Evolutionary conservation across 2,797 vertebrate species (phyloP).

Genomic region (Ciconia nigra): DNA sequence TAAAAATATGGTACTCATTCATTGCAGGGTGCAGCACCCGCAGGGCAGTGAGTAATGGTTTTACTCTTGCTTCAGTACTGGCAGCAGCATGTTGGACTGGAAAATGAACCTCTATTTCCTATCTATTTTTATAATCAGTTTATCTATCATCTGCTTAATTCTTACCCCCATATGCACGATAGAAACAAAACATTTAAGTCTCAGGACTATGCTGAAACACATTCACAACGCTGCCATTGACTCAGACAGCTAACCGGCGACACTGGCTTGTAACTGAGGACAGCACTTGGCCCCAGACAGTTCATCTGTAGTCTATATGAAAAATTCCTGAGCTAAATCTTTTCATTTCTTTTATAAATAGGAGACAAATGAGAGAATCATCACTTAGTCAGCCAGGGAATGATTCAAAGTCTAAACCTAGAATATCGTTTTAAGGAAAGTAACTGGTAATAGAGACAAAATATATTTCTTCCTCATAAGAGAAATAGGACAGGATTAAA

Average conservation of each 20-base stretch:
- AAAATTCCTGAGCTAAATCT: conserved; percentile 28
- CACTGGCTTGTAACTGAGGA: not conserved
- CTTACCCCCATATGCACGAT: not conserved
- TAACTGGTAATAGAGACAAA: not conserved
- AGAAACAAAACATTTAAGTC: conserved; percentile 17
- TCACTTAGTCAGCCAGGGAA: not conserved
- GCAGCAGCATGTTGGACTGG: conserved; percentile 52
- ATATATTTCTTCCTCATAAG: not conserved
- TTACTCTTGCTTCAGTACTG: conserved; percentile 43
- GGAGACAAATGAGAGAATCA: not conserved
- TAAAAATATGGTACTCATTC: conserved; percentile 29
- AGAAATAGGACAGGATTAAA: not conserved
- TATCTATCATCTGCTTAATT: conserved; percentile 44
- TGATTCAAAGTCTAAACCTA: conserved; percentile 7
- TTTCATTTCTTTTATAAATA: conserved; percentile 21
- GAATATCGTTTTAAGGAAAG: not conserved
- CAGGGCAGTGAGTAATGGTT: conserved; percentile 62
- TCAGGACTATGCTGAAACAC: not conserved
- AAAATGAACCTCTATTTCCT: conserved; percentile 53
- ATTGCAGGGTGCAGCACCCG: conserved; percentile 41
- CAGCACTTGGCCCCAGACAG: not conserved
- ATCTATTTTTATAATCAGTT: conserved; percentile 53
- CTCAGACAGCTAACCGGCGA: not conserved
- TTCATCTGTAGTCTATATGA: not conserved
- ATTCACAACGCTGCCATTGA: not conserved